A percentile compares a stretch with the other conserved stretches of the same genome.
Conservation (phyloP, 2,113 vertebrate species). For the Cynopterus brachyotis region DNA sequence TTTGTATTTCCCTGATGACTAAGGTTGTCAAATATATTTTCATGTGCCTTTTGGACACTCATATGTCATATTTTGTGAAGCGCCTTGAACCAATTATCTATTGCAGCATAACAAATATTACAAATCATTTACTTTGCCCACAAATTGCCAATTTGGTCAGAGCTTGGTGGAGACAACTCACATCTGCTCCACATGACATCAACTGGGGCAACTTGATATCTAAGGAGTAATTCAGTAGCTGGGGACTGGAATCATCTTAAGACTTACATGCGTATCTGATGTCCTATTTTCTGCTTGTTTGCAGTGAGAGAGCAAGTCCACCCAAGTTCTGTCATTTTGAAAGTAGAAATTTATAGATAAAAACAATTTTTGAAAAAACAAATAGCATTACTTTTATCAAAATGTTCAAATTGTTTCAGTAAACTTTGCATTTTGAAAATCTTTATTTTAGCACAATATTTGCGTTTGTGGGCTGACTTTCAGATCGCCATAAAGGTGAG, state of each 20-base stretch:
- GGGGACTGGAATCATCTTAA: neutral
- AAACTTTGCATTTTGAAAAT: constrained; percentile 49
- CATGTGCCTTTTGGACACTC: neutral
- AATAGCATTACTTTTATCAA: neutral
- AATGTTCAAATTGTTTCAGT: constrained; percentile 37
- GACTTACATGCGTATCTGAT: neutral
- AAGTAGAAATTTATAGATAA: constrained; percentile 33
- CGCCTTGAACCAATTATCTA: neutral
- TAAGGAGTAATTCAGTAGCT: neutral
- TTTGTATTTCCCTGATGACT: neutral
- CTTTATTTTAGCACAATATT: constrained; percentile 60
- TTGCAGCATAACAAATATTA: neutral
- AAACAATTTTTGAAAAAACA: neutral
- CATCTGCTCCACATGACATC: neutral
- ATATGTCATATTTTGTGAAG: neutral
- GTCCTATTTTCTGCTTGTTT: neutral
- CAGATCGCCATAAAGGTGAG: constrained; percentile 53
- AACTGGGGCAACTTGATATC: neutral
- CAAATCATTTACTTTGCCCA: neutral
- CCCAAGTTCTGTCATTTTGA: neutral
- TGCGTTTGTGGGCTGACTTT: constrained; percentile 50
- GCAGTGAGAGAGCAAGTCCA: neutral
- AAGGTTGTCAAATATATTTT: neutral
- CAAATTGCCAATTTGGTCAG: neutral
- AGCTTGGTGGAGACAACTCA: neutral